Evolutionary conservation across 2,797 vertebrate species (phyloP).

Genomic region (Pitangus sulphuratus): DNA sequence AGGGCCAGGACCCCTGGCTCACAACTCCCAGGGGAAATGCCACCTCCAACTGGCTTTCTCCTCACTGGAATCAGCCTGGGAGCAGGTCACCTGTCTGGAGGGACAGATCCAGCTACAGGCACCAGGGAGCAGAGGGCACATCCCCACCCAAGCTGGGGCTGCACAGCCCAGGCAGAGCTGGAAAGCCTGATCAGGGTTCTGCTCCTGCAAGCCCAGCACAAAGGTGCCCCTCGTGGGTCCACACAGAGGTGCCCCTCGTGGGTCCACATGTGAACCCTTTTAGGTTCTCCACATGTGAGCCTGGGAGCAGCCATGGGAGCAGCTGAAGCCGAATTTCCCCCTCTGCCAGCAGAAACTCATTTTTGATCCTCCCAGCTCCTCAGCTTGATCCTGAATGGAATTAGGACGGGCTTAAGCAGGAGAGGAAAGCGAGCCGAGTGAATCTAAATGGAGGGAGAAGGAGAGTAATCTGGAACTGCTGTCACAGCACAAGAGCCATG

Average conservation of each 20-base stretch:
- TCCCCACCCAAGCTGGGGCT: not conserved
- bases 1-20: not conserved
- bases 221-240: rapidly evolving
- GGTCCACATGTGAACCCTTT: not conserved
- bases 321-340: not conserved
- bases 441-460: not conserved
- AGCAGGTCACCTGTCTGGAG: rapidly evolving
- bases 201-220: not conserved
- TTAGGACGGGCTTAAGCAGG: not conserved
- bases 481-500: not conserved
- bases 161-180: rapidly evolving
- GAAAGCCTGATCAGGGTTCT: not conserved
- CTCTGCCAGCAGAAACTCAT: not conserved
- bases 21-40: rapidly evolving
- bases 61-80: not conserved
- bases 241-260: rapidly evolving
- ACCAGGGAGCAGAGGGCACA: not conserved
- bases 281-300: rapidly evolving
- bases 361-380: not conserved
- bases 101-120: not conserved
- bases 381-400: not conserved
- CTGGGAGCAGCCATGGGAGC: not conserved
- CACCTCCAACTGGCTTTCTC: not conserved
- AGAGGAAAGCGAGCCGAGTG: not conserved
- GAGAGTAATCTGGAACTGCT: not conserved